Conservation (phyloP, 2,797 vertebrate genomes). For the Alectoris magna region DNA sequence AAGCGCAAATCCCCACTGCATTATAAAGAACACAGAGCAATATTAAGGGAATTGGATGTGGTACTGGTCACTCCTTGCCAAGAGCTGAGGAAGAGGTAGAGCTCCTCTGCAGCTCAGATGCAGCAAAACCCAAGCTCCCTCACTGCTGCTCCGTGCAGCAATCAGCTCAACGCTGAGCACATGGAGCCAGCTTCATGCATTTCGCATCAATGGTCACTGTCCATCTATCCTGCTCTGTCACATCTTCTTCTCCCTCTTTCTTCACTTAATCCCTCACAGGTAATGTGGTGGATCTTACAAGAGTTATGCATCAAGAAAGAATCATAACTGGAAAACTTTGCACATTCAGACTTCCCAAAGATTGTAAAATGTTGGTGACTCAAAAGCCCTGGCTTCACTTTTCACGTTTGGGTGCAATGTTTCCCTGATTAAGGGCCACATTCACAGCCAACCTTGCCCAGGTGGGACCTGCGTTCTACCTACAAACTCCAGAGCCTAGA, state of each 20-base stretch:
- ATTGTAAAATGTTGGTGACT: neutral
- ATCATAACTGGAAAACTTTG: neutral
- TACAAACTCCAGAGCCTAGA: neutral
- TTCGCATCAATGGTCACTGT: constrained; percentile 9
- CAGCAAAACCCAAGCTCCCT: constrained; percentile 10
- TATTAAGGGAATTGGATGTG: constrained; percentile 31
- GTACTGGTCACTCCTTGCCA: constrained; percentile 50
- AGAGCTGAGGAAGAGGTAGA: neutral
- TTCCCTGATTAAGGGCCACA: neutral
- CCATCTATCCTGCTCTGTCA: neutral
- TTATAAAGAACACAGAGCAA: neutral
- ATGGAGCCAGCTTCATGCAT: neutral
- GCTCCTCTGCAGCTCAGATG: neutral
- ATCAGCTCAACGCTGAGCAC: neutral
- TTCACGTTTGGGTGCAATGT: accelerated
- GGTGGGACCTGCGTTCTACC: accelerated
- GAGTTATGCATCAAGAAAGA: neutral
- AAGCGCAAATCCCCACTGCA: neutral
- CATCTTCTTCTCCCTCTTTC: neutral
- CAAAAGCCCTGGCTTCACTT: neutral
- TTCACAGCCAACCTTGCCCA: neutral
- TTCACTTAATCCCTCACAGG: neutral
- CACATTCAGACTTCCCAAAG: neutral
- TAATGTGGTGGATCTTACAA: accelerated
- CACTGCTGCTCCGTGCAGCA: neutral